phyloP scores from a whole-genome alignment of 2,888 invertebrate species.

The Trichogramma evanescens region DNA sequence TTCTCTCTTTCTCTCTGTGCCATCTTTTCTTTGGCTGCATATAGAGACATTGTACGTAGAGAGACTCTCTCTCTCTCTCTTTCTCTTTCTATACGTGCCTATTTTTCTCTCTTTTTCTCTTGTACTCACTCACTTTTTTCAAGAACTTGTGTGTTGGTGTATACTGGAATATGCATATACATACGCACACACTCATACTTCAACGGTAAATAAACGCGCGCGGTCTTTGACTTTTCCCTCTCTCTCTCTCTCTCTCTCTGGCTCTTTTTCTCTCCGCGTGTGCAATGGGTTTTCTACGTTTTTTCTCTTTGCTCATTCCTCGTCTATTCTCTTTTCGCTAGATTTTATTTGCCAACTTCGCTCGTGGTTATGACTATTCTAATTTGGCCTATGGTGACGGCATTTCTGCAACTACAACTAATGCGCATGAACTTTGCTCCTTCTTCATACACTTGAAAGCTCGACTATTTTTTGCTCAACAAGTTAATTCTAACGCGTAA shows the following conservation, averaged over 20 bases:
- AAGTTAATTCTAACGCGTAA: no score
- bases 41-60: no score
- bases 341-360: neutral
- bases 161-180: no score
- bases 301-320: neutral
- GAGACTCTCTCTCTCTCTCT: neutral
- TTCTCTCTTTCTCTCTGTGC: neutral
- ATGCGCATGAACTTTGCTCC: no score
- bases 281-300: neutral
- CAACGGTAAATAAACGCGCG: neutral
- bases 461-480: no score
- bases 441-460: no score
- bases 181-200: neutral
- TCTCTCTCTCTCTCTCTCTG: slow-evolving; percentile 42
- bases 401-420: no score
- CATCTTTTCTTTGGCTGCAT: neutral
- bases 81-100: slow-evolving; percentile 4
- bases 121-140: neutral
- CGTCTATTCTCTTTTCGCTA: neutral
- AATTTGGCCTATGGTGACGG: no score
- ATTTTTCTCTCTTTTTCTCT: slow-evolving; percentile 18
- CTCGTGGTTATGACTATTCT: no score
- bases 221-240: slow-evolving; percentile 10
- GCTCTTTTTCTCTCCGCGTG: slow-evolving; percentile 22
- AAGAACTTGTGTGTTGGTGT: no score